phyloP scores from a whole-genome alignment of 2,113 vertebrate genomes.

The Phainopepla nitens region DNA sequence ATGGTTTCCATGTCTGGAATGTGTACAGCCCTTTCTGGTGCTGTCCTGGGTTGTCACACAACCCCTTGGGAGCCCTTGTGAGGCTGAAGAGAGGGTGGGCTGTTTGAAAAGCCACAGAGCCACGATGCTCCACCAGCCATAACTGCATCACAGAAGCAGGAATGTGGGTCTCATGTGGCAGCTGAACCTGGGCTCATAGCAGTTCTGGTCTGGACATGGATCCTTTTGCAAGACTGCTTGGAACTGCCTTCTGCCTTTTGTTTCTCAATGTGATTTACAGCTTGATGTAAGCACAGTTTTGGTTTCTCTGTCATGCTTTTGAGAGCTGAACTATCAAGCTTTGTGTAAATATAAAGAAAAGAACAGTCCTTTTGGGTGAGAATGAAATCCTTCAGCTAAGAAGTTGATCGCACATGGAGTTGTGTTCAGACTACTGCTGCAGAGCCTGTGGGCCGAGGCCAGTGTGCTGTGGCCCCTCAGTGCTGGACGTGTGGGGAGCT shows the following conservation, averaged over 20 bases:
- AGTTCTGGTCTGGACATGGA: neutral
- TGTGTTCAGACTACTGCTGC: neutral
- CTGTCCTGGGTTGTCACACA: neutral
- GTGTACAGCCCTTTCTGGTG: neutral
- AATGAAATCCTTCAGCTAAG: neutral
- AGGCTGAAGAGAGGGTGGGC: neutral
- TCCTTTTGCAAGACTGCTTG: neutral
- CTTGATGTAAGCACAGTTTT: neutral
- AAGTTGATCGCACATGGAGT: neutral
- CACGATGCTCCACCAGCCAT: neutral
- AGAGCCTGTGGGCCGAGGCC: neutral
- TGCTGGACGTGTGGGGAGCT: neutral
- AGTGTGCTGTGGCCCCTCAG: fast-evolving
- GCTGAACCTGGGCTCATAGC: neutral
- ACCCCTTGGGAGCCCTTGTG: neutral
- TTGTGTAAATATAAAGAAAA: neutral
- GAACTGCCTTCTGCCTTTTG: neutral
- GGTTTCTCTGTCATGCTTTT: neutral
- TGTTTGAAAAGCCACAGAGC: neutral
- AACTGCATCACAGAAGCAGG: neutral
- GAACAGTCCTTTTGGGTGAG: neutral
- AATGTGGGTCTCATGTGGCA: fast-evolving
- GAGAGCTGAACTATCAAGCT: neutral
- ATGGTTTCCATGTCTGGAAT: neutral
- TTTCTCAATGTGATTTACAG: neutral